A percentile compares a stretch with the other conserved stretches of the same genome.
Conservation (phyloP, 2,113 vertebrate species). For the Aegithalos caudatus region DNA sequence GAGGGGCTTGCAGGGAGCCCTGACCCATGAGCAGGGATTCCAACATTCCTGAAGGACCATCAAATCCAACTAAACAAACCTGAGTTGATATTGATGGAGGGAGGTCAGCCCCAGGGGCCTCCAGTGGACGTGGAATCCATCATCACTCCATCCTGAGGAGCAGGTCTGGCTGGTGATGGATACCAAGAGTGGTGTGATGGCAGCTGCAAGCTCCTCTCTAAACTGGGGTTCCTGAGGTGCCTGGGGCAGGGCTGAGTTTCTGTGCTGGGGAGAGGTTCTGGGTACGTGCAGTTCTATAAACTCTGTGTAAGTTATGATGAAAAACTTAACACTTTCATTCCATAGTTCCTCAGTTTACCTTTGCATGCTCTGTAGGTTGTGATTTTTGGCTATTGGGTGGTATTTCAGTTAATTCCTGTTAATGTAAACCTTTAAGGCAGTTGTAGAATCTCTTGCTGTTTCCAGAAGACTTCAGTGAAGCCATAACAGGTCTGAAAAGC, state of each 20-base stretch:
- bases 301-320: not conserved
- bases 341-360: not conserved
- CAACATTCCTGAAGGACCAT: not conserved
- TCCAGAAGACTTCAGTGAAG: not conserved
- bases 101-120: not conserved
- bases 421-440: not conserved
- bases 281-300: fast-evolving
- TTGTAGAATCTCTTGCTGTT: not conserved
- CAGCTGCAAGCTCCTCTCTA: not conserved
- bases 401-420: not conserved
- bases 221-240: not conserved
- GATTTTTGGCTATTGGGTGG: not conserved
- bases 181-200: not conserved
- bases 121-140: not conserved
- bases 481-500: not conserved
- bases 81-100: not conserved
- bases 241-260: not conserved
- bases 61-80: not conserved
- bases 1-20: not conserved
- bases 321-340: not conserved
- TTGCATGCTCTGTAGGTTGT: not conserved
- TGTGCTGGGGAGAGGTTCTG: not conserved
- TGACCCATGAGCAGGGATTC: not conserved
- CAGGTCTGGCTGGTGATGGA: not conserved
- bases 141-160: not conserved